Evolutionary conservation across 1,140 invertebrate genomes (phyloP).

Genomic region (Drosophila willistoni): DNA sequence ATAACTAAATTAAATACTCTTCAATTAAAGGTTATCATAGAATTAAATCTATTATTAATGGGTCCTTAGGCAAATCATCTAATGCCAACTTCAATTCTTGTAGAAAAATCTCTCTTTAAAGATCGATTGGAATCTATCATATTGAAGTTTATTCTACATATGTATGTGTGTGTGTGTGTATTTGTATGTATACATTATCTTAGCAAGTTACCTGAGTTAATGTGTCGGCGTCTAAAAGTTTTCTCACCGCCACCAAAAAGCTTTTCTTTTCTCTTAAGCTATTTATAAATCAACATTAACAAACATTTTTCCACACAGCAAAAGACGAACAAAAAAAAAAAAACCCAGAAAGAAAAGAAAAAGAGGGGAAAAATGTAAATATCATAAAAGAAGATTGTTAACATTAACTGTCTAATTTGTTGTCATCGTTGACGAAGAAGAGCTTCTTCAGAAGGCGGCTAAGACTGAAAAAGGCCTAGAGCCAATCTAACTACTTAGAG

Average conservation of each 20-base stretch:
- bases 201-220: background rate
- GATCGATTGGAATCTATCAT: too few species aligned
- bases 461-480: constrained; percentile 46
- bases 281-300: constrained; percentile 57
- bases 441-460: constrained; percentile 70
- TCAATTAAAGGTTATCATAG: too few species aligned
- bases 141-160: too few species aligned
- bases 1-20: too few species aligned
- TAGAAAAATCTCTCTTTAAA: too few species aligned
- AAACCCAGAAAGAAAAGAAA: background rate
- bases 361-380: constrained; percentile 61
- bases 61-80: too few species aligned
- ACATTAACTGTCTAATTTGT: constrained; percentile 81
- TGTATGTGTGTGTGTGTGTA: background rate
- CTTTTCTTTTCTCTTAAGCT: constrained; percentile 2
- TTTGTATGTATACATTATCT: background rate
- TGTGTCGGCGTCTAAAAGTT: background rate
- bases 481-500: constrained; percentile 55
- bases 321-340: background rate
- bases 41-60: too few species aligned
- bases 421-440: constrained; percentile 60
- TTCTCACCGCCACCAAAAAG: constrained; percentile 15
- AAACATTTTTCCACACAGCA: constrained; percentile 53
- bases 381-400: constrained; percentile 80
- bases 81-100: too few species aligned